Evolutionary conservation across 1,140 invertebrate genomes (phyloP).

Genomic region (Brachionus angularis): DNA sequence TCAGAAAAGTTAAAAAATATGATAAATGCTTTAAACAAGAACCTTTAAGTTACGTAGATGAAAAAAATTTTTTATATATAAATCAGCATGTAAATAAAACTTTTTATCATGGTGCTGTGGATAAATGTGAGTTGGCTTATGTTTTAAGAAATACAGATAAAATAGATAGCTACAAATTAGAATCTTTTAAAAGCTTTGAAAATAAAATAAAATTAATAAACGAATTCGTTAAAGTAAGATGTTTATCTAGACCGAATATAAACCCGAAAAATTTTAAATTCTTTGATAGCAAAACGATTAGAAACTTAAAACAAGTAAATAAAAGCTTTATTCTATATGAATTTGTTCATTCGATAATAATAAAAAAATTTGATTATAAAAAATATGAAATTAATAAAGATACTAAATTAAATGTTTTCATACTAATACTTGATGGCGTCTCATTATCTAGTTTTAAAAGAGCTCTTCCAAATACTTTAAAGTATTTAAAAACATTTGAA

Average conservation of each 20-base stretch:
- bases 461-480: conserved; percentile 27
- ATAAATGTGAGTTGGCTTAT: neutral
- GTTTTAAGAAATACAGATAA: conserved; percentile 18
- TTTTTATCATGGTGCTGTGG: conserved; percentile 4
- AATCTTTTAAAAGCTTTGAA: conserved; percentile 3
- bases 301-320: no score
- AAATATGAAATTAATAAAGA: neutral
- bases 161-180: neutral
- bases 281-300: no score
- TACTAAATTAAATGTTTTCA: conserved; percentile 16
- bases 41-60: neutral
- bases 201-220: neutral
- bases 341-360: conserved; percentile 36
- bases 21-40: conserved; percentile 13
- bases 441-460: neutral
- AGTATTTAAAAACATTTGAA: conserved; percentile 14
- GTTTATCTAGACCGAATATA: no score
- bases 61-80: neutral
- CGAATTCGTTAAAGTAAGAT: conserved; percentile 34
- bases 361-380: neutral
- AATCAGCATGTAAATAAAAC: conserved; percentile 31
- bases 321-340: no score
- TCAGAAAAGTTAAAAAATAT: neutral
- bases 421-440: conserved; percentile 12
- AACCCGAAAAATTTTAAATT: neutral